Conservation (phyloP, 2,888 invertebrate species). For the Mythimna vitellina region DNA sequence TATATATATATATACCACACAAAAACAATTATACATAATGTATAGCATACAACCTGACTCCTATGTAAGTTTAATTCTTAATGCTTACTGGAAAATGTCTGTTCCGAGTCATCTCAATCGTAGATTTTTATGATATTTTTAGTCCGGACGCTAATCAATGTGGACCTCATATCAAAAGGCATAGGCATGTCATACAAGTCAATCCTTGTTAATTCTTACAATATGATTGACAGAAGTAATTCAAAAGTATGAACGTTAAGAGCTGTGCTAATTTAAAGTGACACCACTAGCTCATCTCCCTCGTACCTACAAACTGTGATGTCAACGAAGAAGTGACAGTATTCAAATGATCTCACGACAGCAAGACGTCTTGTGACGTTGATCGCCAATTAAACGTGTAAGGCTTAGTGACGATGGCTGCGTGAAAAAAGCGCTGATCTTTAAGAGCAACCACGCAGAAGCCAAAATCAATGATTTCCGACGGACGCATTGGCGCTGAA, state of each 20-base stretch:
- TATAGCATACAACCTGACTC: neutral
- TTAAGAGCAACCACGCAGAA: too few relatives aligned
- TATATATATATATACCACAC: too few relatives aligned
- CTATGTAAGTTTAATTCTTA: neutral
- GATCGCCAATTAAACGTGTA: neutral
- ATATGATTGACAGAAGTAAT: constrained; percentile 26
- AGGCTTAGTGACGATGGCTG: neutral
- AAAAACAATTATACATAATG: too few relatives aligned
- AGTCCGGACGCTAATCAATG: neutral
- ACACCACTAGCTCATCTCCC: neutral
- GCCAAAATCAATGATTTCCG: too few relatives aligned
- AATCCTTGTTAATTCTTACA: neutral
- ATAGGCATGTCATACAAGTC: neutral
- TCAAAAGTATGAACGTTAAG: constrained; percentile 11
- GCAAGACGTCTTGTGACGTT: neutral
- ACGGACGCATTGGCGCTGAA: too few relatives aligned
- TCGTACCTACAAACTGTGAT: neutral
- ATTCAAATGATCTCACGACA: neutral
- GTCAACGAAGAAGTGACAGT: constrained; percentile 11
- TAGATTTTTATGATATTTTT: neutral
- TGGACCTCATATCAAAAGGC: neutral
- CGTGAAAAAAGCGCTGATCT: too few relatives aligned
- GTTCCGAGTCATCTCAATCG: neutral
- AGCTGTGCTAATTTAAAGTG: constrained; percentile 20
- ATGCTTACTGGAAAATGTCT: neutral